Conservation (phyloP, 1,140 invertebrate genomes). For the Caenorhabditis tropicalis region DNA sequence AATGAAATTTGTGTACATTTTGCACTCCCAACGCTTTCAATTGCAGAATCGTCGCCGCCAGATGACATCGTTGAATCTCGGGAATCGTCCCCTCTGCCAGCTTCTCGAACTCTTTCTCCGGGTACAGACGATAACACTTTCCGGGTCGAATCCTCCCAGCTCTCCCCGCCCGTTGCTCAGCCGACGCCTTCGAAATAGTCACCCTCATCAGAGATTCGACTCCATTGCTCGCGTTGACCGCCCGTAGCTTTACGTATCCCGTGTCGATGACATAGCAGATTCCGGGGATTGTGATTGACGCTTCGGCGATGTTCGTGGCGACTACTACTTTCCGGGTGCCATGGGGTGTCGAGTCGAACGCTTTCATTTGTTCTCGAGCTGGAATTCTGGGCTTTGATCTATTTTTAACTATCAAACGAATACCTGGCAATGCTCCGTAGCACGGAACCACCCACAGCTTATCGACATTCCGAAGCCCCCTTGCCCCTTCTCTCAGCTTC, state of each 20-base stretch:
- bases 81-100: slow-evolving; percentile 81
- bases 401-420: not conserved
- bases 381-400: no score
- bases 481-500: slow-evolving; percentile 12
- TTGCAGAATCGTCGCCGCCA: slow-evolving; percentile 85
- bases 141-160: slow-evolving; percentile 86
- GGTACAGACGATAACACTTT: slow-evolving; percentile 79
- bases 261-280: slow-evolving; percentile 93
- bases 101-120: slow-evolving; percentile 81
- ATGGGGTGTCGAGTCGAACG: slow-evolving; percentile 81
- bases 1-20: slow-evolving; percentile 79
- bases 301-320: slow-evolving; percentile 96
- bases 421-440: slow-evolving; percentile 83
- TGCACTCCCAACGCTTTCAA: slow-evolving; percentile 93
- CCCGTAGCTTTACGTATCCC: slow-evolving; percentile 94
- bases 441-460: slow-evolving; percentile 85
- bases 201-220: slow-evolving; percentile 85
- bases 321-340: slow-evolving; percentile 87
- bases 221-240: slow-evolving; percentile 84
- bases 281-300: slow-evolving; percentile 88
- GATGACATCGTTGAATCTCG: slow-evolving; percentile 89
- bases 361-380: slow-evolving; percentile 78
- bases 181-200: slow-evolving; percentile 84
- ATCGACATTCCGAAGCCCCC: slow-evolving; percentile 65
- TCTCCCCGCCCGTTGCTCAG: slow-evolving; percentile 87